phyloP scores from a whole-genome alignment of 1,140 invertebrate species.

The Littorina saxatilis region DNA sequence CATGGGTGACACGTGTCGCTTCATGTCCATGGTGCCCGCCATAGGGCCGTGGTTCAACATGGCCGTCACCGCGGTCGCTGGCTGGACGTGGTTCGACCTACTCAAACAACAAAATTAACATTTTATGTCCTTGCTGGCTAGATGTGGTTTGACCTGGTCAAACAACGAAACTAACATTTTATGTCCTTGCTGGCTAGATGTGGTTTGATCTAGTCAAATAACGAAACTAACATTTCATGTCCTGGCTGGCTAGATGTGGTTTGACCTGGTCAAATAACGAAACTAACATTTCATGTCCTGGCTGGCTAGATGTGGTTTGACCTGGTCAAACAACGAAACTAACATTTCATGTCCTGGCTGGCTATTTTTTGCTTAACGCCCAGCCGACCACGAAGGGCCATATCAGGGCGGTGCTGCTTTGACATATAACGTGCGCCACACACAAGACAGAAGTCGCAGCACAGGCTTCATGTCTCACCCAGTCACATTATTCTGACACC shows the following conservation, averaged over 20 bases:
- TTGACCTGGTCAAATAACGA: too few relatives aligned
- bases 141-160: too few relatives aligned
- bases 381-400: too few relatives aligned
- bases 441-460: too few relatives aligned
- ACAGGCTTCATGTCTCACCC: too few relatives aligned
- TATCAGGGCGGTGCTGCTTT: too few relatives aligned
- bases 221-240: background rate
- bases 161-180: too few relatives aligned
- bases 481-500: too few relatives aligned
- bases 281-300: too few relatives aligned
- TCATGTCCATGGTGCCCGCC: background rate
- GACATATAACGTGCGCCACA: too few relatives aligned
- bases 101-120: background rate
- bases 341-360: background rate
- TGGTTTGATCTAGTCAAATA: background rate
- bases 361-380: too few relatives aligned
- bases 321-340: background rate
- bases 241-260: too few relatives aligned
- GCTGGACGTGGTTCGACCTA: background rate
- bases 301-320: background rate
- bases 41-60: background rate
- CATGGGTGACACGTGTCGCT: background rate
- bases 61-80: slow-evolving; percentile 15
- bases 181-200: slow-evolving; percentile 4
- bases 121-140: background rate